These are phyloP conservation scores for Tetrapedia diversipes DNA, from an alignment of 2,888 invertebrate species.

Conservation along the genomic window DNA sequence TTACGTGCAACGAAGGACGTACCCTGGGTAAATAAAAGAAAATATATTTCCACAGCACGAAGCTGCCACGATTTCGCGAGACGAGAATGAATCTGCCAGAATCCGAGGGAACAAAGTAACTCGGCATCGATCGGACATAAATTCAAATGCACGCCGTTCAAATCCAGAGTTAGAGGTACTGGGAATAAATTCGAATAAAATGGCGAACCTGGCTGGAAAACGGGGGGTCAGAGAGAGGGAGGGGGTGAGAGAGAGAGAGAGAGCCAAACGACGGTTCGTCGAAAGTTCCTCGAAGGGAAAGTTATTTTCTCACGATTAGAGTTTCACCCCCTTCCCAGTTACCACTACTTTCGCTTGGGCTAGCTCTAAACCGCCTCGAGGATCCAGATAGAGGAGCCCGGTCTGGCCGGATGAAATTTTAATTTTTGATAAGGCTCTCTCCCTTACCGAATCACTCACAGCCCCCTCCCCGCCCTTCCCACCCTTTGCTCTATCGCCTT, in stretches of 20 bases:
- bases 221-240: too few species aligned
- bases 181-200: slow-evolving; percentile 56
- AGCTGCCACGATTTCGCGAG: too few species aligned
- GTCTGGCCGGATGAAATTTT: slow-evolving; percentile 80
- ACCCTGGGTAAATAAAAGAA: not conserved
- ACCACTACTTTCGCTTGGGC: slow-evolving; percentile 51
- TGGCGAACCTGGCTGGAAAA: slow-evolving; percentile 30
- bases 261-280: slow-evolving; percentile 41
- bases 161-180: slow-evolving; percentile 40
- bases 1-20: not conserved
- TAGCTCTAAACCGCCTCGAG: slow-evolving; percentile 58
- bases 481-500: slow-evolving; percentile 6
- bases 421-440: slow-evolving; percentile 79
- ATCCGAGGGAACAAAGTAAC: slow-evolving; percentile 19
- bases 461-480: slow-evolving; percentile 21
- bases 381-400: slow-evolving; percentile 66
- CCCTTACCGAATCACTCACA: slow-evolving; percentile 48
- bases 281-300: slow-evolving; percentile 65
- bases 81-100: slow-evolving; percentile 1
- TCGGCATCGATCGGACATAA: slow-evolving; percentile 55
- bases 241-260: too few species aligned
- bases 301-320: slow-evolving; percentile 74
- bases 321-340: slow-evolving; percentile 44
- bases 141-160: slow-evolving; percentile 56
- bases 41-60: too few species aligned